A percentile compares a stretch with the other conserved stretches of the same genome.
phyloP scores from a whole-genome alignment of 2,888 invertebrate genomes.

The Yponomeuta sedellus region DNA sequence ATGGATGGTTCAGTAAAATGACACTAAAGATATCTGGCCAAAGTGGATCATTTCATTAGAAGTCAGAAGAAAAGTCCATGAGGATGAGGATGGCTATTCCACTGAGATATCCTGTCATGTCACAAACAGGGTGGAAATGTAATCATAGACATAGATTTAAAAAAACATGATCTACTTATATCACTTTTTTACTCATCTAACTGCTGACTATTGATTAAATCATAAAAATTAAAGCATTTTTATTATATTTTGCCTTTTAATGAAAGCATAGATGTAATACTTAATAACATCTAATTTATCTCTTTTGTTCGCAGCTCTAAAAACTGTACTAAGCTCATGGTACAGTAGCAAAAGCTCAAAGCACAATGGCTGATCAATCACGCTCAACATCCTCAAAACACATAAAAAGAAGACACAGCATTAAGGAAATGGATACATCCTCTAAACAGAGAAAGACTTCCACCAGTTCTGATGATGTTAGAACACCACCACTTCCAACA shows the following conservation, averaged over 20 bases:
- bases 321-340: constrained; percentile 43
- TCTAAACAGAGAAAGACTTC: constrained; percentile 27
- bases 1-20: constrained; percentile 67
- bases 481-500: constrained; percentile 57
- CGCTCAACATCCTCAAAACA: constrained; percentile 28
- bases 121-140: constrained; percentile 70
- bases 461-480: constrained; percentile 39
- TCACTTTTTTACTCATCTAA: not conserved
- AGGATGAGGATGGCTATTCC: constrained; percentile 1
- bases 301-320: constrained; percentile 21
- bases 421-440: constrained; percentile 32
- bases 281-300: not conserved
- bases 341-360: constrained; percentile 32
- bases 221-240: not conserved
- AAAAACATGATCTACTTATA: constrained; percentile 28
- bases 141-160: constrained; percentile 67
- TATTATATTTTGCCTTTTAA: not conserved
- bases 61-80: not conserved
- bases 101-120: constrained; percentile 20
- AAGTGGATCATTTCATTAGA: not conserved
- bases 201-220: not conserved
- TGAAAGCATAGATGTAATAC: not conserved
- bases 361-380: constrained; percentile 33
- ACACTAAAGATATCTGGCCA: constrained; percentile 25
- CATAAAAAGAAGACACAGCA: constrained; percentile 30